Evolutionary conservation across 1,140 invertebrate genomes (phyloP), one percentile per base, ranked within the genome.

Genomic region (Asobara japonica): DNA sequence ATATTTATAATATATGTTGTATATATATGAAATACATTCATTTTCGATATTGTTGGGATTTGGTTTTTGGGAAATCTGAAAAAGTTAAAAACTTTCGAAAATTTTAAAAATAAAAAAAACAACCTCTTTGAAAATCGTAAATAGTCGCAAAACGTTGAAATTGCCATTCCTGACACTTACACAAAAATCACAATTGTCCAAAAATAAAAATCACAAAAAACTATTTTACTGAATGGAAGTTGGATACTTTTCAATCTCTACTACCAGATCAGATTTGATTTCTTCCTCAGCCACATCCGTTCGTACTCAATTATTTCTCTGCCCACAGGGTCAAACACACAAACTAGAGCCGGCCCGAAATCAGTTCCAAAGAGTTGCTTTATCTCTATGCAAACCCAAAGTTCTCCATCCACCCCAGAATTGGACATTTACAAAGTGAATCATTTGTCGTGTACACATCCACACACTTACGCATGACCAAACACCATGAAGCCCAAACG

Each of bases 391-490:
- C 38, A 30, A 65, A 74, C 72, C 71, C 73, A 48, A 66, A 65
- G 73, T 56, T 56, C 38, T 16, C 22, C 13, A 25, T 18, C 51
- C 22, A 56, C 62, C 38, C 74, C 45, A 51, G 73, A 76, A 79
- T 80, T 79, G 73, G 70, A 60, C 71, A 73, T 80, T 80, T 76
- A 80, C 79, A 80, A 80, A 80, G 79, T 78, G 77, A 41, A 61
- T 36, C 74, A 77, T 80, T 80, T 80, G 79, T 78, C 72, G 73
- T 36, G 70, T 36, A 65, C 62, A 65, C n/a, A 65, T 72, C 33
- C 69, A 69, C 74, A 64, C 73, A 78, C 78, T 73, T 71, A 79
- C 60, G 77, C 78, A 80, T 79, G 75, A 70, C 2, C 56, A 76
- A 67, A 30, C 78, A 73, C 74, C 56, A 38, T 65, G 73, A 67